phyloP scores from a whole-genome alignment of 92 coral and sea anemone genomes.

The Parazoanthus darwini region DNA sequence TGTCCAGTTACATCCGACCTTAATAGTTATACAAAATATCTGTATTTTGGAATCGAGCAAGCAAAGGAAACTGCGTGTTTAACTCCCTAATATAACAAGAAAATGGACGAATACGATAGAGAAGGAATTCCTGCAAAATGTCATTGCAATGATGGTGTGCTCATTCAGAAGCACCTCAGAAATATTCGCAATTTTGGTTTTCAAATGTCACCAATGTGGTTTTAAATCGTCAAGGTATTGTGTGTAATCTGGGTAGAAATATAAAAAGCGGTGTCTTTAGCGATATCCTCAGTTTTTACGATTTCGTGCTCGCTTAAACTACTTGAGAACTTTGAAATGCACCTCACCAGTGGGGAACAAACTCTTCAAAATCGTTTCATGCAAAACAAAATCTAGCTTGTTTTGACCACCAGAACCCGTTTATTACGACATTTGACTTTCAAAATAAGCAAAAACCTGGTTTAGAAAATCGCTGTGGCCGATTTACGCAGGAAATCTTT shows the following conservation, averaged over 20 bases:
- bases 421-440: slow-evolving; percentile 7
- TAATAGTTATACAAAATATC: slow-evolving; percentile 18
- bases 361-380: slow-evolving; percentile 9
- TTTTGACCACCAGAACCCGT: neutral
- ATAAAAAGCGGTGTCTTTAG: neutral
- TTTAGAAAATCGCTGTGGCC: slow-evolving; percentile 1
- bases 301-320: slow-evolving; percentile 4
- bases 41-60: slow-evolving; percentile 33
- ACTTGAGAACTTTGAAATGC: neutral
- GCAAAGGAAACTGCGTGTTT: slow-evolving; percentile 9
- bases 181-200: neutral
- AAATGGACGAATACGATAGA: neutral
- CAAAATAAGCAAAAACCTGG: slow-evolving; percentile 5
- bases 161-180: neutral
- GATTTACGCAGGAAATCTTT: neutral
- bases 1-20: slow-evolving; percentile 57
- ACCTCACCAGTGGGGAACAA: neutral
- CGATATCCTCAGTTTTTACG: neutral
- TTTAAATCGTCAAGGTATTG: neutral
- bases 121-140: slow-evolving; percentile 21
- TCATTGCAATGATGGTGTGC: neutral
- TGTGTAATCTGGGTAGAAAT: neutral
- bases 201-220: neutral
- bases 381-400: slow-evolving; percentile 5
- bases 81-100: neutral